phyloP scores from a whole-genome alignment of 2,113 vertebrate genomes.

The Acinonyx jubatus region DNA sequence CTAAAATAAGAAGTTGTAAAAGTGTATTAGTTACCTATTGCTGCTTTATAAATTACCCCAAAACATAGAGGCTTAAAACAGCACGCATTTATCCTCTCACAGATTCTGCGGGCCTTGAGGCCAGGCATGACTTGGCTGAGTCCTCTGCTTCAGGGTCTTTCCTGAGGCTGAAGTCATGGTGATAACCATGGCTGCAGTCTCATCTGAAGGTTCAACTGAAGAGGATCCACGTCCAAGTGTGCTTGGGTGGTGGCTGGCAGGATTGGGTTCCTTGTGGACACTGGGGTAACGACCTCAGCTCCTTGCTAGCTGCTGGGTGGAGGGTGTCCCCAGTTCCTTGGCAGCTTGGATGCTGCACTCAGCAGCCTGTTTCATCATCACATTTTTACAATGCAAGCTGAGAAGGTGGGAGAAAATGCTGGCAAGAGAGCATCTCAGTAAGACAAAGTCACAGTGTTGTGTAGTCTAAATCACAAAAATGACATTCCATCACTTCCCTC shows the following conservation, averaged over 20 bases:
- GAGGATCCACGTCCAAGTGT: background rate
- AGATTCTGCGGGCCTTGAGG: background rate
- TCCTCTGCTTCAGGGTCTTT: no score
- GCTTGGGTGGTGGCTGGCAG: no score
- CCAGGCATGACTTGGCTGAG: background rate
- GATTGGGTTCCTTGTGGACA: background rate
- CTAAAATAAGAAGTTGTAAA: background rate
- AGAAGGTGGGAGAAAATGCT: background rate
- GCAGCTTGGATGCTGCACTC: no score
- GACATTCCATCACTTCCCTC: no score
- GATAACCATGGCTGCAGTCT: background rate
- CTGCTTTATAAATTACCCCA: background rate
- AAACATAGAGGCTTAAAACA: background rate
- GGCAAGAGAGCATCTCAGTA: background rate
- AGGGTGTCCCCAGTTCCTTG: background rate
- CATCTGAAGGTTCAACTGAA: background rate
- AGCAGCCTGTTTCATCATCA: background rate
- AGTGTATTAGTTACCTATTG: background rate
- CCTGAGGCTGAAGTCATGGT: no score
- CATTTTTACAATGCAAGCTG: background rate
- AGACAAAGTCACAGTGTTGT: background rate
- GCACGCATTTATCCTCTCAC: background rate
- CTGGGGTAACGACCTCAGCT: background rate
- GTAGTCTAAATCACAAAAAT: background rate
- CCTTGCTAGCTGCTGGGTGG: background rate